These are phyloP conservation scores for Magallana gigas DNA, from an alignment of 1,140 invertebrate genomes.

Conservation along the genomic window DNA sequence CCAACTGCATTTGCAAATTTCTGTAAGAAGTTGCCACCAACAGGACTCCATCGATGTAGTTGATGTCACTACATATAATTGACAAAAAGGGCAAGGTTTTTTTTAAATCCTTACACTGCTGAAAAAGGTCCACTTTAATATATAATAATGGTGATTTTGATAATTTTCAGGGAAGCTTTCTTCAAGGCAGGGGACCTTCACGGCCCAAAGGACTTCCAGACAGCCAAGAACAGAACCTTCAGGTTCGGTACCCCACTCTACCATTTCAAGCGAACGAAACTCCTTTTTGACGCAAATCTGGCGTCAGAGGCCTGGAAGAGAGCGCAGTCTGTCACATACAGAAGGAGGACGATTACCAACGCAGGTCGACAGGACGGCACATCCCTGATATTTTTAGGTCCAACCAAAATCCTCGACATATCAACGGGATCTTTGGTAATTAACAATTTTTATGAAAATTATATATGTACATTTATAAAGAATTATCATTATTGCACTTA, in stretches of 20 bases:
- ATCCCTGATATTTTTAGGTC: no score
- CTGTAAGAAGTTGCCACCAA: no score
- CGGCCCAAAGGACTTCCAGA: conserved; percentile 31
- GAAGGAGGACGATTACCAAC: conserved; percentile 9
- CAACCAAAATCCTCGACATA: neutral
- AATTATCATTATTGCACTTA: no score
- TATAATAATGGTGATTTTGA: no score
- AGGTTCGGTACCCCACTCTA: neutral
- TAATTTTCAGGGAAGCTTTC: conserved; percentile 6
- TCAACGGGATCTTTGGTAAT: neutral
- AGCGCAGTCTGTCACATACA: neutral
- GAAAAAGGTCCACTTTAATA: no score
- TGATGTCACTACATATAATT: no score
- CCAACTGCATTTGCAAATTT: no score
- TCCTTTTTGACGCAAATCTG: neutral
- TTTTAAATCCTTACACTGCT: no score
- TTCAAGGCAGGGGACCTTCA: conserved; percentile 32
- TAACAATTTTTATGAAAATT: neutral
- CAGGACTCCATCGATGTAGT: no score
- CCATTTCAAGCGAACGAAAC: neutral
- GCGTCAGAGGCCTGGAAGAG: neutral
- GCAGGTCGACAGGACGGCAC: conserved; percentile 2
- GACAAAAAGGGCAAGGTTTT: no score
- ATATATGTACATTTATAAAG: no score
- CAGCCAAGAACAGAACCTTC: conserved; percentile 14